These are phyloP conservation scores for Noctua janthina DNA, from an alignment of 2,888 invertebrate genomes.

Conservation along the genomic window DNA sequence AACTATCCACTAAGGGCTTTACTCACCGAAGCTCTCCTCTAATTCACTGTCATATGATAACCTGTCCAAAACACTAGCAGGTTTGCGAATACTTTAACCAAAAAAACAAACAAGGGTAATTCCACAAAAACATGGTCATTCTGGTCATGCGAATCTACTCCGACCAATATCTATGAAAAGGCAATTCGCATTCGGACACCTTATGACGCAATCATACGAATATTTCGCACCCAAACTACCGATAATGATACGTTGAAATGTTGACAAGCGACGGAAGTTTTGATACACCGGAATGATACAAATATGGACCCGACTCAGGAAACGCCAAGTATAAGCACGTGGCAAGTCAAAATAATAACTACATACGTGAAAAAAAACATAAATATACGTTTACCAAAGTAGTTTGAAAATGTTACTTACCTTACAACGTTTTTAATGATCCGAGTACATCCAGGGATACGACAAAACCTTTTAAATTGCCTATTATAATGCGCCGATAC, in stretches of 20 bases:
- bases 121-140: constrained; percentile 16
- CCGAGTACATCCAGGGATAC: constrained; percentile 14
- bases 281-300: constrained; percentile 18
- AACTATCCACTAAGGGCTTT: neutral
- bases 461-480: constrained; percentile 34
- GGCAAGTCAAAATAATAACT: constrained; percentile 24
- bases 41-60: neutral
- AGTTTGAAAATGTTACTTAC: constrained; percentile 9
- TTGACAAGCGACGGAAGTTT: constrained; percentile 46
- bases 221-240: constrained; percentile 23
- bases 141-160: constrained; percentile 8
- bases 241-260: constrained; percentile 22
- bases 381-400: neutral
- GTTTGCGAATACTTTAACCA: neutral
- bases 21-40: neutral
- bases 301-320: constrained; percentile 25
- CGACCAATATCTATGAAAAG: constrained; percentile 15
- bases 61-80: neutral
- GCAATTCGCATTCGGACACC: constrained; percentile 10
- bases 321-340: neutral
- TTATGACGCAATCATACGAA: constrained; percentile 14
- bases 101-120: neutral
- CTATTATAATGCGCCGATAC: constrained; percentile 55
- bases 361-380: neutral
- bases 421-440: constrained; percentile 28